Evolutionary conservation across 1,140 invertebrate species (phyloP).

Genomic region (Sitobion miscanthi): DNA sequence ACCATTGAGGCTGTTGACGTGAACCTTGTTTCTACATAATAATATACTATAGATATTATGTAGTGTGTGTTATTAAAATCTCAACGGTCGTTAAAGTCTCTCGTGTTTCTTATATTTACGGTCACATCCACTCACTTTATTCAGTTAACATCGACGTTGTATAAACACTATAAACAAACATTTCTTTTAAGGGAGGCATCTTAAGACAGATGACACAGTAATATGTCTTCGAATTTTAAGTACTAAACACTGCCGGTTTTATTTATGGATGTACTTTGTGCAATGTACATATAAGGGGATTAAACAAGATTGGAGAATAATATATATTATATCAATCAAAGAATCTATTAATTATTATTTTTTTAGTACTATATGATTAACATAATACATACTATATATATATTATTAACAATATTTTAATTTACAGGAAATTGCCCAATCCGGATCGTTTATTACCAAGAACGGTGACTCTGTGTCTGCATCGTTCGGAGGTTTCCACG

Average conservation of each 20-base stretch:
- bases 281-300: too few species aligned
- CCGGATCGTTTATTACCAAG: neutral
- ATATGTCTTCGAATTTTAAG: neutral
- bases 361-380: neutral
- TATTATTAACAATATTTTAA: neutral
- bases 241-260: neutral
- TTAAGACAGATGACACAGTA: neutral
- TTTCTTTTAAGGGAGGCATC: neutral
- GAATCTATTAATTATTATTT: neutral
- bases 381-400: neutral
- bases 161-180: neutral
- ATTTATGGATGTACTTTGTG: neutral
- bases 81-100: neutral
- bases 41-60: neutral
- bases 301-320: neutral
- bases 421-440: slow-evolving; percentile 30
- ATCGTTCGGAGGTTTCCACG: slow-evolving; percentile 50
- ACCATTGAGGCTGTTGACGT: neutral
- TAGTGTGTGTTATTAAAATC: neutral
- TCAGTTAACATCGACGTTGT: neutral
- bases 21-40: neutral
- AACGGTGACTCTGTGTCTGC: slow-evolving; percentile 32
- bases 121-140: neutral
- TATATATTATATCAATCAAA: neutral
- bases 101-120: neutral